Evolutionary conservation across 2,888 invertebrate species (phyloP).

Genomic region (Rhingia rostrata): DNA sequence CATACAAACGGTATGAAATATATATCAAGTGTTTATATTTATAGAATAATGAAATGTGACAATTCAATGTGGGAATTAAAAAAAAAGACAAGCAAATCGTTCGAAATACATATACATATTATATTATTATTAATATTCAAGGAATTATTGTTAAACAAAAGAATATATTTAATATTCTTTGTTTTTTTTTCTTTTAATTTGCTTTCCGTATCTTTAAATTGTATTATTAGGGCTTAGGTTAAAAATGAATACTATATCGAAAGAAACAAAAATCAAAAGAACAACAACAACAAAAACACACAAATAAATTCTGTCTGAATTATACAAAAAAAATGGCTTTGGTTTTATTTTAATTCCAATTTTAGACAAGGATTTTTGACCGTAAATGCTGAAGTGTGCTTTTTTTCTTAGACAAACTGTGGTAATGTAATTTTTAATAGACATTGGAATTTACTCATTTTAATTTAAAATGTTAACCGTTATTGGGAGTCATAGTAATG

Average conservation of each 20-base stretch:
- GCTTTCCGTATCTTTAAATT: slow-evolving; percentile 63
- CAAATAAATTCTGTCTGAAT: slow-evolving; percentile 61
- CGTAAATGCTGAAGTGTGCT: too few relatives aligned
- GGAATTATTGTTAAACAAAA: slow-evolving; percentile 45
- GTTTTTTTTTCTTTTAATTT: slow-evolving; percentile 45
- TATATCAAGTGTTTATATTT: slow-evolving; percentile 67
- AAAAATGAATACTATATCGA: slow-evolving; percentile 53
- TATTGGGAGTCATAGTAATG: too few relatives aligned
- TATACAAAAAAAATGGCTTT: slow-evolving; percentile 11
- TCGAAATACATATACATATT: slow-evolving; percentile 32
- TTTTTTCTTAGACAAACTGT: too few relatives aligned
- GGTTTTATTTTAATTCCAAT: neutral
- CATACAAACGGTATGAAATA: slow-evolving; percentile 28
- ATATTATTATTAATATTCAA: slow-evolving; percentile 21
- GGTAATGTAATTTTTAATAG: too few relatives aligned
- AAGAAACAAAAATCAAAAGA: slow-evolving; percentile 21
- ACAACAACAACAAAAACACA: slow-evolving; percentile 22
- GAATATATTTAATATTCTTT: slow-evolving; percentile 49
- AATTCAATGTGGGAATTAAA: slow-evolving; percentile 6
- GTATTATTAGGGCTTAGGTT: slow-evolving; percentile 70
- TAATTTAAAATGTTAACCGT: too few relatives aligned
- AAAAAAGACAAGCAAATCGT: slow-evolving; percentile 19
- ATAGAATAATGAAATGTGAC: slow-evolving; percentile 28
- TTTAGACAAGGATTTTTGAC: too few relatives aligned
- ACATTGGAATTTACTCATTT: too few relatives aligned